Evolutionary conservation across 2,113 vertebrate genomes (phyloP), one percentile per base, ranked within the genome.

Genomic region (Onychostruthus taczanowskii): DNA sequence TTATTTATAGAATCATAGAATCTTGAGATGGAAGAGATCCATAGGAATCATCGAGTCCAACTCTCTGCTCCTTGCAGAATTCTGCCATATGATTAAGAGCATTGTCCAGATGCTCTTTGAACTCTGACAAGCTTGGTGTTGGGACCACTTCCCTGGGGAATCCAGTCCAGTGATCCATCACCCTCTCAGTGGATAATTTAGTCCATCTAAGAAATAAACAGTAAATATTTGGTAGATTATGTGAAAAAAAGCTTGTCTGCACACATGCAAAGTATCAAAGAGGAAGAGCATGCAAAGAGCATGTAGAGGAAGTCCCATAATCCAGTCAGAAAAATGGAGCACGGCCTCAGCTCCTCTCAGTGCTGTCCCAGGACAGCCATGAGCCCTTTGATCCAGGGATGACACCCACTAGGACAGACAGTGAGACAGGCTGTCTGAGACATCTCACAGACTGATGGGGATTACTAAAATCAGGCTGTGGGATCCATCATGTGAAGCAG

Each of bases 261-360:
- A 80, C 12, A 37, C 10, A 44, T 4, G 30, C 9, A 79, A 53
- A 84, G 20, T 21, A 72, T 5, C 1, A 3, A 33, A 73, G 63
- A 39, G 12, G 18, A 46, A 79, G 19, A 58, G 55, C 33, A n/a
- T 23, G 33, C 33, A n/a, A 58, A n/a, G 33, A 58, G 13, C 55
- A 30, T 35, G 11, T 30, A 27, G 7, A 63, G 13, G 21, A 83
- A 84, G 12, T 13, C 44, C 16, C 20, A 44, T 37, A 81, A 87
- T 1, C 15, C 63, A 50, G 20, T 7, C 27, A 91, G 59, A 69
- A n/a, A 77, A 86, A 77, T 3, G 2, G 16, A 91, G 31, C 24
- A 17, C 0, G 1, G 56, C 22, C 31, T 78, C 0, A 0, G 10
- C 9, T 46, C 33, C 16, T 67, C 17, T 62, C 49, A 18, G 27